Base-by-base conservation (phyloP, 2,888 invertebrate species). In the Argyresthia goedartella region DNA sequence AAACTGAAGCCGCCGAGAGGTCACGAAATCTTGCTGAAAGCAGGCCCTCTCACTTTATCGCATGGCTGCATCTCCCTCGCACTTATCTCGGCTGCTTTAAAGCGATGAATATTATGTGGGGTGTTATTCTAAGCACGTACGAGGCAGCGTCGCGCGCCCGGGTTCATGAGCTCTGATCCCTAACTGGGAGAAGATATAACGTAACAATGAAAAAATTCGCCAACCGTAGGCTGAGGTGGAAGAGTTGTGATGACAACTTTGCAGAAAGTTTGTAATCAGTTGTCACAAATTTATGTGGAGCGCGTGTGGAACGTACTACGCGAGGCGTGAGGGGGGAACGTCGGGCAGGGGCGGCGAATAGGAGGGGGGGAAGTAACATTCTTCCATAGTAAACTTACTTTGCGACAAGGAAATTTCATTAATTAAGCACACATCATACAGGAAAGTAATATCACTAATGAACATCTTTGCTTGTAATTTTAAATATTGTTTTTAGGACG, bases 1-100 rank as follows among this genome's bases (percentile, higher is more conserved):
- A 76, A 79, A 75, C 81, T 75, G 79, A 77, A 82, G 76, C 76
- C 73, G 81, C 71, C 82, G 86, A 86, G 81, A 86, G 85, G 86
- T 85, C 86, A 85, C 86, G 82, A 76, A 82, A 77, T 84, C 84
- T 82, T 76, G 76, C 75, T 67, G 71, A 73, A 72, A 71, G 68
- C 35, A n/a, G 13, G 4, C 33, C 50, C 10, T 50, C 50, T 39
- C 51, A 1, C n/a, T 53, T 49, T 36, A 16, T 8, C 51, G 4
- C 10, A 33, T n/a, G 9, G 60, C 56, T 55, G 49, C 57, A 53
- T 69, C 73, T 62, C 68, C 58, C 59, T 81, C 66, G 52, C 43
- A 53, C 67, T 60, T 69, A 74, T 70, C 60, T 57, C 64, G 60
- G 68, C 65, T 64, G 77, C 72, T 80, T 80, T 77, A 79, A 81